Percentiles rank a stretch among this genome's conserved stretches.
Conservation (phyloP, 2,888 invertebrate genomes). For the Plagodis dolabraria region DNA sequence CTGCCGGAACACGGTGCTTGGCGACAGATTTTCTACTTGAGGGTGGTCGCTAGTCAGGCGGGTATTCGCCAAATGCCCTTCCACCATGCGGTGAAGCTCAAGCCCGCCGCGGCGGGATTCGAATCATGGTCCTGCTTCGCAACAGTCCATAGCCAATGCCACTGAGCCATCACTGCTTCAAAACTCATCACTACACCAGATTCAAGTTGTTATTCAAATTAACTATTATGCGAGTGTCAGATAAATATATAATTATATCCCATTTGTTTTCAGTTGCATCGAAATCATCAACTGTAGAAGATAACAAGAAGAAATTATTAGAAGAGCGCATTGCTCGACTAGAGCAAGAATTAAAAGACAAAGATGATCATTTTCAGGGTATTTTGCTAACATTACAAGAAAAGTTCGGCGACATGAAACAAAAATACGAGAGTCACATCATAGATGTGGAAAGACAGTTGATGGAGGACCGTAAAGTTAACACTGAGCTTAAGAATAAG, state of each 20-base stretch:
- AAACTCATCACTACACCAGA: too few relatives aligned
- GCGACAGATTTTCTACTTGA: too few relatives aligned
- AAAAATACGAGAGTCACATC: slow-evolving; percentile 90
- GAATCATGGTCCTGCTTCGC: too few relatives aligned
- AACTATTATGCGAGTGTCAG: too few relatives aligned
- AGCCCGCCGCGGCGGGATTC: too few relatives aligned
- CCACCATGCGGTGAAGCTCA: too few relatives aligned
- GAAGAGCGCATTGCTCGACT: slow-evolving; percentile 89
- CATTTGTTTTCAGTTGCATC: slow-evolving; percentile 78
- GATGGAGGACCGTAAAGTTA: slow-evolving; percentile 76
- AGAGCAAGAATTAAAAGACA: slow-evolving; percentile 89
- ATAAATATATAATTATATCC: not conserved
- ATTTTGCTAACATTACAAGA: slow-evolving; percentile 90
- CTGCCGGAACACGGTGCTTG: too few relatives aligned
- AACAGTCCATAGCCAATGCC: too few relatives aligned
- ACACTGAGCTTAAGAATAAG: slow-evolving; percentile 83
- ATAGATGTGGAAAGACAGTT: slow-evolving; percentile 89
- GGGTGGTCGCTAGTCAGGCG: too few relatives aligned
- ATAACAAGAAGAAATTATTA: slow-evolving; percentile 85
- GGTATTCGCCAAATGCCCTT: too few relatives aligned
- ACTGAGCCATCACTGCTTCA: too few relatives aligned
- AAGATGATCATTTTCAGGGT: slow-evolving; percentile 89
- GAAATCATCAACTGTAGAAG: slow-evolving; percentile 81
- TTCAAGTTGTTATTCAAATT: too few relatives aligned
- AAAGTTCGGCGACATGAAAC: slow-evolving; percentile 90